Evolutionary conservation across 2,113 vertebrate species (phyloP), one percentile per base, ranked within the genome.

Genomic region (Malurus melanocephalus): DNA sequence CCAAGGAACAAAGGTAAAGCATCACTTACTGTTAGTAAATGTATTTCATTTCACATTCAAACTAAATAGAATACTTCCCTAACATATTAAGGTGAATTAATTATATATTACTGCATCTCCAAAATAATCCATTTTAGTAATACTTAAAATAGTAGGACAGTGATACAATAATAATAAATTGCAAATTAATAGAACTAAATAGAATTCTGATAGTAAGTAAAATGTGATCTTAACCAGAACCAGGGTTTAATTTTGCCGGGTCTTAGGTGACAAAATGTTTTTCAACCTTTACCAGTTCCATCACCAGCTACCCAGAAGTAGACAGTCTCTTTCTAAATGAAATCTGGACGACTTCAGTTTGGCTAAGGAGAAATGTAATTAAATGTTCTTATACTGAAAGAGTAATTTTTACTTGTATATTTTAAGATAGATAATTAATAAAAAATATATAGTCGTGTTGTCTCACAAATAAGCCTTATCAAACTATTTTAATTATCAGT

Each of bases 1-100:
- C 22, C 93, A 97, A 61, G 97, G 97, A 71, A 59, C 94, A 60
- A 97, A 98, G 98, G 99, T 99, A 95, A 94, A 82, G 80, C 20
- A 11, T 65, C 43, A 59, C 19, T 28, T 71, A 27, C 42, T 69
- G 8, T 27, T 57, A 35, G 21, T 28, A 66, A 33, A 65, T 35
- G 6, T 21, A 19, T 48, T 85, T 78, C 5, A n/a, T 79, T 49
- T 82, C 18, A 33, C 23, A 12, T 60, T 66, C 33, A 77, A 35
- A 35, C 28, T 76, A 32, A n/a, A 49, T 33, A 68, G 13, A 49
- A 23, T 49, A 30, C 28, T 85, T 79, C 69, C 80, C 6, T 30
- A 62, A 32, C 2, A 7, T 22, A 15, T 7, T 38, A 6, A 69
- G 71, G 30, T 52, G 23, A n/a, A 19, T 73, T 66, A 51, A 20